Conservation (phyloP, 2,113 vertebrate species). For the Ptilorrhoa leucosticta region DNA sequence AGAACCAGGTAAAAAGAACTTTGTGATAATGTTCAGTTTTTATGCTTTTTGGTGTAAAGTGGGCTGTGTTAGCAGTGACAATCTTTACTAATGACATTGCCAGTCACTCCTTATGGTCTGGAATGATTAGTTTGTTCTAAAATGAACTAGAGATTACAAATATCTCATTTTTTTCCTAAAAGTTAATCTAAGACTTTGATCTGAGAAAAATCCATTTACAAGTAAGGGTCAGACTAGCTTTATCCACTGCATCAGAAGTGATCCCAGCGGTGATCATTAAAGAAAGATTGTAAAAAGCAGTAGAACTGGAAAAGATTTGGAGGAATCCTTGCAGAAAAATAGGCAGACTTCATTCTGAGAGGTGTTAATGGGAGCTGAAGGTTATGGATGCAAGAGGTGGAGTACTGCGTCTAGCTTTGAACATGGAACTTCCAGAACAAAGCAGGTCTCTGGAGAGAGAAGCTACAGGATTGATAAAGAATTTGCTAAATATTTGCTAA, state of each 20-base stretch:
- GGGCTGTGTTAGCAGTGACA: background rate
- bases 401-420: background rate
- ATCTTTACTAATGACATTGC: background rate
- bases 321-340: background rate
- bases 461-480: background rate
- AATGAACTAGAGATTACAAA: background rate
- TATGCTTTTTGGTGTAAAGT: background rate
- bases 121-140: background rate
- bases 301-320: background rate
- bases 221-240: background rate
- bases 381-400: background rate
- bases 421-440: background rate
- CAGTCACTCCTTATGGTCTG: background rate
- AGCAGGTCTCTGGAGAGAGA: background rate
- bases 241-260: background rate
- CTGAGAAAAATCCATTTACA: conserved; percentile 5
- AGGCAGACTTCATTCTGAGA: background rate
- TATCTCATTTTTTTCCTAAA: background rate
- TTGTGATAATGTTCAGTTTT: background rate
- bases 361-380: background rate
- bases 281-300: background rate
- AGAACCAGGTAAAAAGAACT: background rate
- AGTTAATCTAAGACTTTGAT: background rate
- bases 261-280: background rate
- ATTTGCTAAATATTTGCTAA: background rate